These are phyloP conservation scores for Caenorhabditis uteleia DNA, from an alignment of 2,888 invertebrate genomes.

Conservation along the genomic window DNA sequence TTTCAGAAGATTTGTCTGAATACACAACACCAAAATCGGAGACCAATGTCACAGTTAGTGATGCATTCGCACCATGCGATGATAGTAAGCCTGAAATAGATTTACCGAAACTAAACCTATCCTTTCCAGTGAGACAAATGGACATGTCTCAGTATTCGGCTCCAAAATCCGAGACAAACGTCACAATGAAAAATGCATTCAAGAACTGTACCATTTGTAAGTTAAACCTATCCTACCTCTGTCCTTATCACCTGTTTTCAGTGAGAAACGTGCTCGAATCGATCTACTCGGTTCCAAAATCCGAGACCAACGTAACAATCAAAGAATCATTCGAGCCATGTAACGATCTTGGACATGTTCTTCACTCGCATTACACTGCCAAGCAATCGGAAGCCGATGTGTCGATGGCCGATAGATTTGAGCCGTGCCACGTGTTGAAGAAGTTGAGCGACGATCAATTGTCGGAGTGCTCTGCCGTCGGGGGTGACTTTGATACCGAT, in stretches of 20 bases:
- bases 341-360: neutral
- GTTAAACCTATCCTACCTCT: no score
- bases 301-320: slow-evolving; percentile 30
- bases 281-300: slow-evolving; percentile 20
- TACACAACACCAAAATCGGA: neutral
- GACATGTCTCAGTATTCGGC: slow-evolving; percentile 19
- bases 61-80: neutral
- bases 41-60: neutral
- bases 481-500: neutral
- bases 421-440: slow-evolving; percentile 6
- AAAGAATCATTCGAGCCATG: slow-evolving; percentile 19
- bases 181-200: slow-evolving; percentile 18
- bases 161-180: slow-evolving; percentile 27
- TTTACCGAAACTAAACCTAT: no score
- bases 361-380: slow-evolving; percentile 11
- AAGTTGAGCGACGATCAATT: neutral
- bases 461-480: slow-evolving; percentile 16
- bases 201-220: slow-evolving; percentile 8
- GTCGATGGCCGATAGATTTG: slow-evolving; percentile 24
- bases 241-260: no score
- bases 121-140: slow-evolving; percentile 14
- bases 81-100: neutral
- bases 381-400: slow-evolving; percentile 21
- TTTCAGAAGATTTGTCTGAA: neutral
- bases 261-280: slow-evolving; percentile 16